Evolutionary conservation across 2,113 vertebrate genomes (phyloP).

Genomic region (Peromyscus californicus): DNA sequence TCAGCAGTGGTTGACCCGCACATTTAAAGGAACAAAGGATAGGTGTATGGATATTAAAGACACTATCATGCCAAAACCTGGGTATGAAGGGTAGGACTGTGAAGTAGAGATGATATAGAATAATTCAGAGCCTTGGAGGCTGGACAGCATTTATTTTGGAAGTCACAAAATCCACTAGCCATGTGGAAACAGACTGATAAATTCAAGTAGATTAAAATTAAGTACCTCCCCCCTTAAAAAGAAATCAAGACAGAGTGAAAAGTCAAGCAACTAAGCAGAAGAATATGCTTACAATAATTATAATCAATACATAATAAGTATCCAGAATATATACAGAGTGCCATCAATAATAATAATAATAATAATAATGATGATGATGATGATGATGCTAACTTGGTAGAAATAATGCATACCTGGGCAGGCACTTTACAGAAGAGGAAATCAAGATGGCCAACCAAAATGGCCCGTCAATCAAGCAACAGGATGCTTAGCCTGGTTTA

Average conservation of each 20-base stretch:
- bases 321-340: neutral
- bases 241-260: neutral
- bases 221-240: constrained; percentile 46
- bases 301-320: neutral
- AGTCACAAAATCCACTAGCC: neutral
- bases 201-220: neutral
- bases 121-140: neutral
- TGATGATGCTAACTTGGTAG: neutral
- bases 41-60: neutral
- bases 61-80: neutral
- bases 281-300: constrained; percentile 26
- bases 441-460: neutral
- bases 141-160: constrained; percentile 17
- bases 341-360: neutral
- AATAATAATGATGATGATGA: neutral
- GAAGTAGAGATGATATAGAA: constrained; percentile 15
- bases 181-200: neutral
- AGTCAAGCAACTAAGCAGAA: neutral
- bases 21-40: neutral
- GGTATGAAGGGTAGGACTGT: constrained; percentile 3
- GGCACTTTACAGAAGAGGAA: neutral
- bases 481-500: neutral
- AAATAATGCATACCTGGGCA: neutral
- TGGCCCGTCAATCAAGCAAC: neutral
- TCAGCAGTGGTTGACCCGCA: neutral